Conservation (phyloP, 2,797 vertebrate species). For the Morelia viridis region DNA sequence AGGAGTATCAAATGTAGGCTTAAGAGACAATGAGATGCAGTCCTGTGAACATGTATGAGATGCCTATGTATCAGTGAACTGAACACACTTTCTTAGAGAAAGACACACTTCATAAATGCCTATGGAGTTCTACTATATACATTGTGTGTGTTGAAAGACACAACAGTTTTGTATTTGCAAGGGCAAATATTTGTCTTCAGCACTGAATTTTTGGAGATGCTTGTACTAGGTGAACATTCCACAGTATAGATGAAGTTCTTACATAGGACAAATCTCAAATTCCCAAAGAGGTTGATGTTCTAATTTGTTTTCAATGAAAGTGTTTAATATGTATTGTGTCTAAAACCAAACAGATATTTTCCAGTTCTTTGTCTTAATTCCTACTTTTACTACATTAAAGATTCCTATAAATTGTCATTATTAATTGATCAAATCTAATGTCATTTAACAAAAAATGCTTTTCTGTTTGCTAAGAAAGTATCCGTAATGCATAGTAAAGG, state of each 20-base stretch:
- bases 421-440: background rate
- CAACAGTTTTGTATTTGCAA: background rate
- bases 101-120: background rate
- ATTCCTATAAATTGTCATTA: background rate
- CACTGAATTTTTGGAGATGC: background rate
- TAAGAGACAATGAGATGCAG: background rate
- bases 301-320: background rate
- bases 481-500: background rate
- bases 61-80: background rate
- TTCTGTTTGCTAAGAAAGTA: background rate
- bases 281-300: accelerated
- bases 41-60: background rate
- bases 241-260: background rate
- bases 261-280: background rate
- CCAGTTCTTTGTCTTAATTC: background rate
- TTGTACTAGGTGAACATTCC: background rate
- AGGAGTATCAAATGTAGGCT: background rate
- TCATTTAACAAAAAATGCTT: background rate
- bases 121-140: background rate
- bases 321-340: background rate
- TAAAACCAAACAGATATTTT: constrained; percentile 2
- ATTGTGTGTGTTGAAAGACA: background rate
- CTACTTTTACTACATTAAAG: background rate
- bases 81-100: background rate
- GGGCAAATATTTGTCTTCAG: background rate